Evolutionary conservation across 2,113 vertebrate species (phyloP).

Genomic region (Lonchura striata): DNA sequence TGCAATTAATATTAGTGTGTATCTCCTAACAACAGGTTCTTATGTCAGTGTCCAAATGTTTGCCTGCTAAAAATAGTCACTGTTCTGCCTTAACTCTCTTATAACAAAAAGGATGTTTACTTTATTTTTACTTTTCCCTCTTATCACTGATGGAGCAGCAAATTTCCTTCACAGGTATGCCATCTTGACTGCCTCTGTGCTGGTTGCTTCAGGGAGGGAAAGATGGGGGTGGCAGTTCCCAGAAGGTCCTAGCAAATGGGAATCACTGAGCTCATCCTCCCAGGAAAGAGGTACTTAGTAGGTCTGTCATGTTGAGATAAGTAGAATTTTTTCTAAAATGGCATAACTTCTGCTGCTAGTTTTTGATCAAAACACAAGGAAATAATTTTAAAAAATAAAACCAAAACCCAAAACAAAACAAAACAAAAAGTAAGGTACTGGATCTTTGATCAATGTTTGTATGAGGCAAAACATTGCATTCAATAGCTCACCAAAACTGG

Average conservation of each 20-base stretch:
- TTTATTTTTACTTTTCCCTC: background rate
- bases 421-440: background rate
- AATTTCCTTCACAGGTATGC: background rate
- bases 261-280: background rate
- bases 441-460: background rate
- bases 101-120: background rate
- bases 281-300: background rate
- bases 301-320: background rate
- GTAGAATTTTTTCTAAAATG: background rate
- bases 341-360: background rate
- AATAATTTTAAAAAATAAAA: background rate
- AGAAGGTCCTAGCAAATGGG: background rate
- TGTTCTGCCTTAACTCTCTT: background rate
- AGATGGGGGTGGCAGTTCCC: background rate
- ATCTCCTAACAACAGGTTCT: background rate
- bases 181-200: background rate
- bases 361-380: background rate
- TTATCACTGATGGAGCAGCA: background rate
- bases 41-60: background rate
- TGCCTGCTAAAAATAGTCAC: background rate
- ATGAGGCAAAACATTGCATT: background rate
- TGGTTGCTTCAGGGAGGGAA: background rate
- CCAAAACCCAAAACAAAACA: background rate
- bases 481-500: background rate
- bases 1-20: background rate